phyloP scores from a whole-genome alignment of 2,797 vertebrate genomes.

The Hoplostethus atlanticus region DNA sequence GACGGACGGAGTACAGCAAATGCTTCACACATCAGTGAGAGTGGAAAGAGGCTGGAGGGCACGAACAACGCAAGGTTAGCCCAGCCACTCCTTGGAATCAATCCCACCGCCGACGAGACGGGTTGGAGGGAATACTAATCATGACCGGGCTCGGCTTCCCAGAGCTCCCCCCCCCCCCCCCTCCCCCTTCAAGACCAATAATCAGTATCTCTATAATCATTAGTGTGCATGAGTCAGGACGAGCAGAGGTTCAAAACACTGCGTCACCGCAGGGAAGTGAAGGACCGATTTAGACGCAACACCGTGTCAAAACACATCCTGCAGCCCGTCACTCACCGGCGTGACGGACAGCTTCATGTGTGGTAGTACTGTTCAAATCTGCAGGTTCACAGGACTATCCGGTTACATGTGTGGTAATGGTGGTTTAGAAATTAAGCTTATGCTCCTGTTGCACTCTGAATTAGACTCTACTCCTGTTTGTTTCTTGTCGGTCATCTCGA shows the following conservation, averaged over 20 bases:
- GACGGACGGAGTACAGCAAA: conserved; percentile 12
- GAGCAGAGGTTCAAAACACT: no score
- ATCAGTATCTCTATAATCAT: no score
- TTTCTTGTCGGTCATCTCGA: not conserved
- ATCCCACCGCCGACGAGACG: conserved; percentile 22
- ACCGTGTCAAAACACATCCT: no score
- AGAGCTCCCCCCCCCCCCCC: not conserved
- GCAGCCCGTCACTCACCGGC: no score
- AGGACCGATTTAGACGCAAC: no score
- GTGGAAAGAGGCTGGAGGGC: conserved; percentile 38
- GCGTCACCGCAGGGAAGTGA: no score
- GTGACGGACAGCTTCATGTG: no score
- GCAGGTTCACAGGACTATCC: no score
- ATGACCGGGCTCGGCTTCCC: conserved; percentile 8
- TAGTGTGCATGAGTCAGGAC: no score
- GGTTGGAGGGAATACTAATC: conserved; percentile 55
- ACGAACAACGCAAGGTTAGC: conserved; percentile 52
- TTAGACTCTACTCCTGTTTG: not conserved
- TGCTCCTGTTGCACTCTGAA: not conserved
- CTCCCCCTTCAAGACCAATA: no score
- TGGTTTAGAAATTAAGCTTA: not conserved
- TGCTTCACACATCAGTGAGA: conserved; percentile 42
- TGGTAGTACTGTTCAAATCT: no score
- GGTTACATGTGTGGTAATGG: not conserved
- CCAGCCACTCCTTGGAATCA: conserved; percentile 31